A percentile compares a stretch with the other conserved stretches of the same genome.
These are phyloP conservation scores for Cetonia aurata DNA, from an alignment of 2,888 invertebrate genomes.

Conservation along the genomic window DNA sequence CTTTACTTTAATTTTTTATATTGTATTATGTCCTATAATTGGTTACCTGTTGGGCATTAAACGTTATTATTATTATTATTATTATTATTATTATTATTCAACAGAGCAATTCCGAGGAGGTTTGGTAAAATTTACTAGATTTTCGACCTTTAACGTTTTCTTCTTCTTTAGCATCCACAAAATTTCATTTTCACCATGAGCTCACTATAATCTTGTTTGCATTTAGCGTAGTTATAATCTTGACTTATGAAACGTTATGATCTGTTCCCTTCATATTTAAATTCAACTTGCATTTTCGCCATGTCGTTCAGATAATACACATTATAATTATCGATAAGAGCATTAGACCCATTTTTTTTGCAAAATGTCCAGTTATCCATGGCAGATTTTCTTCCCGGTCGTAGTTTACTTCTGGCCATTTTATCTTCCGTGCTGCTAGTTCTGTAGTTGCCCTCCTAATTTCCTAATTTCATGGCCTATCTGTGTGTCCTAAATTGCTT, in stretches of 20 bases:
- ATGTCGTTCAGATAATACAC: slow-evolving; percentile 51
- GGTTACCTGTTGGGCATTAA: too few species aligned
- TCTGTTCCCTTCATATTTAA: slow-evolving; percentile 35
- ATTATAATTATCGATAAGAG: slow-evolving; percentile 44
- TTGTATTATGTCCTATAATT: too few species aligned
- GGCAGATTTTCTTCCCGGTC: slow-evolving; percentile 56
- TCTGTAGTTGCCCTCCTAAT: slow-evolving; percentile 22
- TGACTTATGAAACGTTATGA: slow-evolving; percentile 52
- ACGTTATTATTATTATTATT: too few species aligned
- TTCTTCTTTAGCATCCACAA: slow-evolving; percentile 64
- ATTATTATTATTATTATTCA: too few species aligned
- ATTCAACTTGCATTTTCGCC: slow-evolving; percentile 45
- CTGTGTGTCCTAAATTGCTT: slow-evolving; percentile 62
- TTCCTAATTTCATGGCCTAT: slow-evolving; percentile 59
- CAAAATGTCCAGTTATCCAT: slow-evolving; percentile 52
- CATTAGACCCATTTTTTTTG: slow-evolving; percentile 29
- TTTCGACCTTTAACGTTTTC: slow-evolving; percentile 60
- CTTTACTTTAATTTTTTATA: too few species aligned
- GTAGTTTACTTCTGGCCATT: slow-evolving; percentile 54
- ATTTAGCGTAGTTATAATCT: slow-evolving; percentile 65
- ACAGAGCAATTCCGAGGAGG: slow-evolving; percentile 66
- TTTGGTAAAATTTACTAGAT: slow-evolving; percentile 60
- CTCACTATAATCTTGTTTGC: slow-evolving; percentile 67
- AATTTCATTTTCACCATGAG: slow-evolving; percentile 64
- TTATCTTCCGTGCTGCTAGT: slow-evolving; percentile 23